phyloP scores from a whole-genome alignment of 1,140 invertebrate genomes.

The Drosophila takahashii region DNA sequence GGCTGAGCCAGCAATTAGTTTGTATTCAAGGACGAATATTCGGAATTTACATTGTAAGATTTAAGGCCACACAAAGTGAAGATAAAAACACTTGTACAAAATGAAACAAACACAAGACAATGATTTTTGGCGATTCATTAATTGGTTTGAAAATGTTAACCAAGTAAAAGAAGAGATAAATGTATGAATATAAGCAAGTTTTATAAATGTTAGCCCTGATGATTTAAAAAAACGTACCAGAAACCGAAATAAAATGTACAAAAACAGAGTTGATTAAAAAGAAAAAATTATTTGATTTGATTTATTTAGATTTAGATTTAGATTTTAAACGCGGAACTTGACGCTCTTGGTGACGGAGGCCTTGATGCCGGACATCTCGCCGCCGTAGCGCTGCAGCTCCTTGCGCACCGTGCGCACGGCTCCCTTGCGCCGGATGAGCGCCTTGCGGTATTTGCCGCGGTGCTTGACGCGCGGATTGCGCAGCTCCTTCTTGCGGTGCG shows the following conservation, averaged over 20 bases:
- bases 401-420: conserved; percentile 92
- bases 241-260: conserved; percentile 18
- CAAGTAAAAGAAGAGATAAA: conserved; percentile 1
- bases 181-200: background rate
- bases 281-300: background rate
- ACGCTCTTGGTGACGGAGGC: conserved; percentile 93
- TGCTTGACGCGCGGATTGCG: conserved; percentile 97
- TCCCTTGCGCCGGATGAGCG: conserved; percentile 94
- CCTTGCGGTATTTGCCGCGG: conserved; percentile 95
- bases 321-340: conserved; percentile 92
- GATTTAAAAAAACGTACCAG: conserved; percentile 11
- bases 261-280: background rate
- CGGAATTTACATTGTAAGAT: background rate
- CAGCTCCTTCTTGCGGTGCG: conserved; percentile 94
- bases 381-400: conserved; percentile 92
- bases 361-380: conserved; percentile 97
- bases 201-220: background rate
- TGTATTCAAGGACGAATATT: background rate
- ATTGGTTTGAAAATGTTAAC: background rate
- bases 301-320: no score
- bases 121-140: background rate
- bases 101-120: background rate
- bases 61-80: background rate
- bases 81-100: conserved; percentile 2
- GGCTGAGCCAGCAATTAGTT: background rate